phyloP scores from a whole-genome alignment of 1,140 invertebrate genomes.

The Psix sp. region DNA sequence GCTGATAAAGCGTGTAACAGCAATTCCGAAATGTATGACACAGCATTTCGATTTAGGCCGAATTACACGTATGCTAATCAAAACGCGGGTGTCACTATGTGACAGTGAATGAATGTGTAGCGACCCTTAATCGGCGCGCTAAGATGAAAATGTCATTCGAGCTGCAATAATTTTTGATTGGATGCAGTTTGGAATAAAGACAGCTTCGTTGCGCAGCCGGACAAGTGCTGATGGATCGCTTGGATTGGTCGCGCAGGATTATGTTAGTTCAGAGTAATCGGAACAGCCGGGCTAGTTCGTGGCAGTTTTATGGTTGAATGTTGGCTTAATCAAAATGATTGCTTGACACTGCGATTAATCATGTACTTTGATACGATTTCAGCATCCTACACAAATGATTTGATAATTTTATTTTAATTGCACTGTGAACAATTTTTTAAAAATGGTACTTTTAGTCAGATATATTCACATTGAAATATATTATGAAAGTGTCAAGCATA shows the following conservation, averaged over 20 bases:
- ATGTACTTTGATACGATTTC: too few species aligned
- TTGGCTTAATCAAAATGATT: too few species aligned
- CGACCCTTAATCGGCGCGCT: conserved; percentile 23
- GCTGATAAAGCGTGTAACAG: conserved; percentile 52
- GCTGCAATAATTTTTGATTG: conserved; percentile 36
- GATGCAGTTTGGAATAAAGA: conserved; percentile 2
- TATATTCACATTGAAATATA: too few species aligned
- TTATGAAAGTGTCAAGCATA: too few species aligned
- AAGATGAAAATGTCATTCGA: conserved; percentile 37
- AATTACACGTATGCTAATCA: conserved; percentile 47
- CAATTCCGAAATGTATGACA: conserved; percentile 48
- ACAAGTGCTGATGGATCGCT: conserved; percentile 29
- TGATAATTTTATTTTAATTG: too few species aligned
- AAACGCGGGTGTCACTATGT: conserved; percentile 15
- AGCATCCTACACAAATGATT: too few species aligned
- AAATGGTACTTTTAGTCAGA: too few species aligned
- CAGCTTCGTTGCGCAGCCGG: conserved; percentile 7
- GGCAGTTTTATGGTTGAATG: too few species aligned
- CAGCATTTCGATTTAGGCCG: conserved; percentile 43
- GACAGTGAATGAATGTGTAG: conserved; percentile 34
- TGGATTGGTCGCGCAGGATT: conserved; percentile 4
- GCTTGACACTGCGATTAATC: too few species aligned
- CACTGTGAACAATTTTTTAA: too few species aligned
- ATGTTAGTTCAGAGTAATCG: too few species aligned
- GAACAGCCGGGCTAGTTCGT: too few species aligned